Evolutionary conservation across 2,113 vertebrate genomes (phyloP).

Genomic region (Catharus fuscescens): DNA sequence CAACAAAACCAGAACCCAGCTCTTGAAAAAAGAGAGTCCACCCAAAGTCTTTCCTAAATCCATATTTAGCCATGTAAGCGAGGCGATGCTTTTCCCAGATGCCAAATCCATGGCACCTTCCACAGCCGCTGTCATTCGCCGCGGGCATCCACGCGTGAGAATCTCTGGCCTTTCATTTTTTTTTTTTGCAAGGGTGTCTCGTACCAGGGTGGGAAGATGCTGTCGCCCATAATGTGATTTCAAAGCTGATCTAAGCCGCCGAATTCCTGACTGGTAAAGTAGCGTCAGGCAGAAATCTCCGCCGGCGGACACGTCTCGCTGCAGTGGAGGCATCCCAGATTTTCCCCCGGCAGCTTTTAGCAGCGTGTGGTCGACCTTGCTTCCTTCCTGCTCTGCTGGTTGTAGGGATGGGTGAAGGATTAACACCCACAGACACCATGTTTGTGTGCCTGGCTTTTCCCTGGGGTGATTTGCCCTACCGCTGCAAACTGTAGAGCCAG

Average conservation of each 20-base stretch:
- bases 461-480: background rate
- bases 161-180: rapidly evolving
- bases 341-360: background rate
- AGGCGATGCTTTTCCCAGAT: background rate
- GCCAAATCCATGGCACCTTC: background rate
- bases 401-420: background rate
- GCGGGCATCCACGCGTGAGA: background rate
- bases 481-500: background rate
- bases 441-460: background rate
- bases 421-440: background rate
- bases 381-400: background rate
- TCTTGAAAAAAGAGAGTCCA: background rate
- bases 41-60: background rate
- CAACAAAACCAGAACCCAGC: background rate
- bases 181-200: background rate
- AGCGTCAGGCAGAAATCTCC: background rate
- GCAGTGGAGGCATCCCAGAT: background rate
- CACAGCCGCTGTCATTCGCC: background rate
- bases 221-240: background rate
- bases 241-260: slow-evolving; percentile 25
- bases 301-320: rapidly evolving
- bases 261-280: slow-evolving; percentile 4
- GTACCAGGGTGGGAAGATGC: background rate
- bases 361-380: rapidly evolving
- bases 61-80: background rate